Conservation (phyloP, 2,797 vertebrate species). For the Melanogrammus aeglefinus region DNA sequence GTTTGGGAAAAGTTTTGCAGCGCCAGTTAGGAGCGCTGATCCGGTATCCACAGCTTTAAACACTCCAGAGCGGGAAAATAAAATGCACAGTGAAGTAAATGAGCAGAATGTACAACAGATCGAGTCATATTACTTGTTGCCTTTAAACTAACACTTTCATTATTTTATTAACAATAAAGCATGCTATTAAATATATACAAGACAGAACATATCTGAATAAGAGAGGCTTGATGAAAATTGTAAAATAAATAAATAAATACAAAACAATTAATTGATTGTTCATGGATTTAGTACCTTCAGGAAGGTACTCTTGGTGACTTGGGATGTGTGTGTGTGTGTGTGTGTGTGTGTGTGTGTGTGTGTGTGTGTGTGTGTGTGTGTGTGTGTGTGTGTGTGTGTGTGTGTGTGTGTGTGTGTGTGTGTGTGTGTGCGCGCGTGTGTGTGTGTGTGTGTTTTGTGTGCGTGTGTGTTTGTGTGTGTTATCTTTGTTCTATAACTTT, state of each 20-base stretch:
- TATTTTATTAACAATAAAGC: too few relatives aligned
- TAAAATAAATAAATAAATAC: too few relatives aligned
- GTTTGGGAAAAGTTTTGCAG: slow-evolving; percentile 57
- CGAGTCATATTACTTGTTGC: too few relatives aligned
- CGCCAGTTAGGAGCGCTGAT: slow-evolving; percentile 7
- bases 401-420: neutral
- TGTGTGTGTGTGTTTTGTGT: neutral
- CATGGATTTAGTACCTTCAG: too few relatives aligned
- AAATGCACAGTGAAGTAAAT: neutral
- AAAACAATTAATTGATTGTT: too few relatives aligned
- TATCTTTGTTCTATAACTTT: neutral
- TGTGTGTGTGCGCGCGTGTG: neutral
- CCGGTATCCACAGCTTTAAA: too few relatives aligned
- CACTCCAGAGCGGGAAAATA: too few relatives aligned
- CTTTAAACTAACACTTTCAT: too few relatives aligned
- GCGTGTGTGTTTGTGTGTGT: neutral
- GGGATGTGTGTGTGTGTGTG: neutral
- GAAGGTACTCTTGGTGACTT: neutral
- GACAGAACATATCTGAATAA: too few relatives aligned
- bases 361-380: slow-evolving; percentile 1
- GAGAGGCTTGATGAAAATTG: too few relatives aligned
- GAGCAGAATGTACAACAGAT: neutral
- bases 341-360: slow-evolving; percentile 2
- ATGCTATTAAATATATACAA: too few relatives aligned
- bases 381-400: neutral